A percentile compares a stretch with the other conserved stretches of the same genome.
Evolutionary conservation across 2,113 vertebrate species (phyloP).

Genomic region (Catharus bicknelli): DNA sequence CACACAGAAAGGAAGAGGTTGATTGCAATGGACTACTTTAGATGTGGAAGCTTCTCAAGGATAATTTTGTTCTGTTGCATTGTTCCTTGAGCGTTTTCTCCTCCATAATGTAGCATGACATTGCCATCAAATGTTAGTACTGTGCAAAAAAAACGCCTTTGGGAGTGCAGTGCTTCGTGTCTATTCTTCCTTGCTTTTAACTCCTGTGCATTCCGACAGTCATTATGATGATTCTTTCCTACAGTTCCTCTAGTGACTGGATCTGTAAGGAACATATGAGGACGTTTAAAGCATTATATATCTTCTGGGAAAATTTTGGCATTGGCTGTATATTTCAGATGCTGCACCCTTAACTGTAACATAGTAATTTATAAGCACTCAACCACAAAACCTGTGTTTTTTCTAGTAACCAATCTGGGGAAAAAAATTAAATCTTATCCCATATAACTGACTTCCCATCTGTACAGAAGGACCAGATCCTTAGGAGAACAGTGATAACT

Average conservation of each 20-base stretch:
- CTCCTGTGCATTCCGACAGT: not conserved
- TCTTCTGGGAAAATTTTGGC: slow-evolving; percentile 2
- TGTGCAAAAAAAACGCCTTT: not conserved
- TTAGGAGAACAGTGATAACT: not conserved
- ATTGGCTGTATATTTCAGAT: not conserved
- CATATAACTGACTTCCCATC: not conserved
- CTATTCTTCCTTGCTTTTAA: not conserved
- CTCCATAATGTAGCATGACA: not conserved
- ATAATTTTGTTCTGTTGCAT: not conserved
- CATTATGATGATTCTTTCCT: not conserved
- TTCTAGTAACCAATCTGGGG: not conserved
- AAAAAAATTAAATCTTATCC: not conserved
- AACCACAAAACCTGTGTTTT: not conserved
- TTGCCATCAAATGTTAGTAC: slow-evolving; percentile 2
- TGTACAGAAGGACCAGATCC: not conserved
- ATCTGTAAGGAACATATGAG: not conserved
- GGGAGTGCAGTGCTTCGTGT: not conserved
- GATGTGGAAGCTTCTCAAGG: not conserved
- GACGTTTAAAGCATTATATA: not conserved
- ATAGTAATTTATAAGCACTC: not conserved
- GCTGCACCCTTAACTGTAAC: not conserved
- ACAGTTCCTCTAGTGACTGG: not conserved
- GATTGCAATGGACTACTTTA: not conserved
- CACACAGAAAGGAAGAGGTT: not conserved
- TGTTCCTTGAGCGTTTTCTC: not conserved